Evolutionary conservation across 2,113 vertebrate species (phyloP).

Genomic region (Gnathonemus echidnorhynchus): DNA sequence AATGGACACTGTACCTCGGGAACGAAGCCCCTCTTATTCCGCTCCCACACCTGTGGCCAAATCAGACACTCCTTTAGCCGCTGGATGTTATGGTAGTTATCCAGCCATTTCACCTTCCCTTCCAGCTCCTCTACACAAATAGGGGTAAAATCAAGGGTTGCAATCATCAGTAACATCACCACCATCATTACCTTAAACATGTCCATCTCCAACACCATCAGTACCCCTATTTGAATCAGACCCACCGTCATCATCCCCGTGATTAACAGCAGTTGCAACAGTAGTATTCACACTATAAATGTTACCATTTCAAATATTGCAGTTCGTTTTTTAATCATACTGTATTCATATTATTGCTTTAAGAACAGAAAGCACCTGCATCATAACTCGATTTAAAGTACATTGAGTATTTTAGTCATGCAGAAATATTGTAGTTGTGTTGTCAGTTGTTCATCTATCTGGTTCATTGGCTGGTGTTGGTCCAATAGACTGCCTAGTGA

Average conservation of each 20-base stretch:
- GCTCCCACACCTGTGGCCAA: constrained; percentile 85
- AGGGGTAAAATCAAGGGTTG: constrained; percentile 9
- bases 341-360: background rate
- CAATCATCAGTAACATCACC: background rate
- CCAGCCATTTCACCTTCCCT: constrained; percentile 88
- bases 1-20: constrained; percentile 67
- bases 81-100: constrained; percentile 83
- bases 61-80: constrained; percentile 76
- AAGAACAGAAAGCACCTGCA: background rate
- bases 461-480: background rate
- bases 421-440: background rate
- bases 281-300: background rate
- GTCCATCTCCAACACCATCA: background rate
- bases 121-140: constrained; percentile 75
- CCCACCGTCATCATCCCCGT: background rate
- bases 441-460: background rate
- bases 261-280: background rate
- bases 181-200: background rate
- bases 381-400: background rate
- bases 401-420: background rate
- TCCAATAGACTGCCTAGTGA: background rate
- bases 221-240: background rate
- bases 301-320: background rate
- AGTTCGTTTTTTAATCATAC: background rate
- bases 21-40: constrained; percentile 77